A percentile compares a stretch with the other conserved stretches of the same genome.
Evolutionary conservation across 2,113 vertebrate species (phyloP).

Genomic region (Dasyurus viverrinus): DNA sequence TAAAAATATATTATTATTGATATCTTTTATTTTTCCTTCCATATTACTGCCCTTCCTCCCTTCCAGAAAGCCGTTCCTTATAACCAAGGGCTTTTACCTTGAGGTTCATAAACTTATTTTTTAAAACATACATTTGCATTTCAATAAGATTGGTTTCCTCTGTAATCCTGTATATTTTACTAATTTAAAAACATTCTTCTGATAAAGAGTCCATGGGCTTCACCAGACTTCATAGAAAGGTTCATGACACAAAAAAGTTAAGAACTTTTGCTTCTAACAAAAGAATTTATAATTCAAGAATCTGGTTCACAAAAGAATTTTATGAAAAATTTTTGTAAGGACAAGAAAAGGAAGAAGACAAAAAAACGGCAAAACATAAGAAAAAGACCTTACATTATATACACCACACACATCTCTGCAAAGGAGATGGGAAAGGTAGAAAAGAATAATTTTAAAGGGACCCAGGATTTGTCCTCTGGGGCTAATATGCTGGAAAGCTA

Average conservation of each 20-base stretch:
- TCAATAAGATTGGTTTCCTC: not conserved
- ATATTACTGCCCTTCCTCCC: not conserved
- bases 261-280: not conserved
- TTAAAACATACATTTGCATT: not conserved
- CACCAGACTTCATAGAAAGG: not conserved
- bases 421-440: not conserved
- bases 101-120: not conserved
- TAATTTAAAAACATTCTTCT: not conserved
- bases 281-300: not conserved
- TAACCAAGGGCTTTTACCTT: not conserved
- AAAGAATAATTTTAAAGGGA: conserved; percentile 9
- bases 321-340: not conserved
- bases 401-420: not conserved
- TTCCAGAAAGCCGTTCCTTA: not conserved
- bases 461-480: conserved; percentile 22
- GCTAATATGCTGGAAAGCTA: not conserved
- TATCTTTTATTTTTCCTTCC: not conserved
- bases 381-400: not conserved
- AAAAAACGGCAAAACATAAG: not conserved
- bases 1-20: not conserved
- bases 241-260: not conserved
- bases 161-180: not conserved
- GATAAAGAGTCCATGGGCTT: not conserved
- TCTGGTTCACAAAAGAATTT: not conserved
- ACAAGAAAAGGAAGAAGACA: not conserved